These are phyloP conservation scores for Andrena cerasifolii DNA, from an alignment of 1,140 invertebrate genomes.

Conservation along the genomic window DNA sequence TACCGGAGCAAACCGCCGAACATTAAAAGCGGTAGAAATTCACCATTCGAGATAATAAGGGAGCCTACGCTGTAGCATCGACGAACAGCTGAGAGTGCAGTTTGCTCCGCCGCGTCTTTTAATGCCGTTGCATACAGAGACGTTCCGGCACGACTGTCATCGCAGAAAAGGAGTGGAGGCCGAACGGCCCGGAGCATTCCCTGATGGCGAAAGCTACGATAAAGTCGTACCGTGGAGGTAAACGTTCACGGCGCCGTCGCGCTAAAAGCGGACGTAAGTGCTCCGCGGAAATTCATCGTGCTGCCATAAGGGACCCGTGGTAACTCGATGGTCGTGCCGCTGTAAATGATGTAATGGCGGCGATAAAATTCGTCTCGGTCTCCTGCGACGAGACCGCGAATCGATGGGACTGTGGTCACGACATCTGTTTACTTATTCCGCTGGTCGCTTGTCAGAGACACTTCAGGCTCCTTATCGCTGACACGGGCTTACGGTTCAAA, in stretches of 20 bases:
- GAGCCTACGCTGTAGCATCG: no score
- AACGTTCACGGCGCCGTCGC: slow-evolving; percentile 20
- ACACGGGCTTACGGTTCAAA: background rate
- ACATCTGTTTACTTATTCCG: background rate
- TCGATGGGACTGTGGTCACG: slow-evolving; percentile 18
- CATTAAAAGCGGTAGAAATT: background rate
- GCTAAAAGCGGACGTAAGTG: slow-evolving; percentile 44
- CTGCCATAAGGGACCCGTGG: slow-evolving; percentile 21
- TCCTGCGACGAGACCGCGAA: background rate
- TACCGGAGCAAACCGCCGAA: background rate
- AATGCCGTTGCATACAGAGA: slow-evolving; percentile 1
- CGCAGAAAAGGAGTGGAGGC: slow-evolving; percentile 17
- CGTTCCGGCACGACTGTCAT: background rate
- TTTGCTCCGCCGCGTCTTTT: no score
- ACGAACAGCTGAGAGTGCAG: no score
- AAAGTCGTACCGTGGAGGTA: slow-evolving; percentile 40
- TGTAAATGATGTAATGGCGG: slow-evolving; percentile 35
- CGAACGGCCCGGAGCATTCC: slow-evolving; percentile 34
- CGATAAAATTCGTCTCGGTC: slow-evolving; percentile 37
- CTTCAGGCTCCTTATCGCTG: background rate
- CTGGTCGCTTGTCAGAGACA: background rate
- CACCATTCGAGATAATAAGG: background rate
- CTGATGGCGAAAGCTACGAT: slow-evolving; percentile 8
- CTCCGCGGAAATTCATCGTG: slow-evolving; percentile 25
- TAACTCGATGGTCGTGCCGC: slow-evolving; percentile 28